Conservation (phyloP, 2,797 vertebrate species). For the Enteromius argenteus region DNA sequence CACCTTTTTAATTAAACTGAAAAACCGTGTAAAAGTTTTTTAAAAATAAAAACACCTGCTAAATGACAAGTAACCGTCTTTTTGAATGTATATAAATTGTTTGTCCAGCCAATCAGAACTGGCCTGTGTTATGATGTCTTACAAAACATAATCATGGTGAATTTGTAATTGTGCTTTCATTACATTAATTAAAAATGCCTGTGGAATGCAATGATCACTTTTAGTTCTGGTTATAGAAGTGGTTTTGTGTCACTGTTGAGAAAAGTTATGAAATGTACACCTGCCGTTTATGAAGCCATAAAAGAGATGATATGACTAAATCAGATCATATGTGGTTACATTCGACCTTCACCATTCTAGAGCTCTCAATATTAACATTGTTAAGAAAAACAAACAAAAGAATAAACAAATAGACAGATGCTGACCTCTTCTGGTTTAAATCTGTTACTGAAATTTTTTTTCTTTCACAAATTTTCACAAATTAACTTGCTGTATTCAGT, state of each 20-base stretch:
- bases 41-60: neutral
- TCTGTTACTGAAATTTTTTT: neutral
- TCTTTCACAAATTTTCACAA: neutral
- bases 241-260: neutral
- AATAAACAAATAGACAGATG: neutral
- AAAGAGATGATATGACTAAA: neutral
- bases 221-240: neutral
- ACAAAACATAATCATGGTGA: neutral
- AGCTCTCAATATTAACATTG: neutral
- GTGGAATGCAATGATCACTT: neutral
- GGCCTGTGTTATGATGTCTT: too few relatives aligned
- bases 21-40: neutral
- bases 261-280: neutral
- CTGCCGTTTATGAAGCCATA: neutral
- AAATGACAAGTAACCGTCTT: neutral
- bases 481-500: neutral
- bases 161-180: neutral
- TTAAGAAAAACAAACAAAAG: neutral
- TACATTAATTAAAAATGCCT: neutral
- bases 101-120: neutral
- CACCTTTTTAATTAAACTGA: neutral
- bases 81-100: neutral
- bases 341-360: neutral
- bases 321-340: neutral
- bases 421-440: constrained; percentile 35